Evolutionary conservation across 2,888 invertebrate genomes (phyloP), one percentile per base, ranked within the genome.

Genomic region (Xanthia togata): DNA sequence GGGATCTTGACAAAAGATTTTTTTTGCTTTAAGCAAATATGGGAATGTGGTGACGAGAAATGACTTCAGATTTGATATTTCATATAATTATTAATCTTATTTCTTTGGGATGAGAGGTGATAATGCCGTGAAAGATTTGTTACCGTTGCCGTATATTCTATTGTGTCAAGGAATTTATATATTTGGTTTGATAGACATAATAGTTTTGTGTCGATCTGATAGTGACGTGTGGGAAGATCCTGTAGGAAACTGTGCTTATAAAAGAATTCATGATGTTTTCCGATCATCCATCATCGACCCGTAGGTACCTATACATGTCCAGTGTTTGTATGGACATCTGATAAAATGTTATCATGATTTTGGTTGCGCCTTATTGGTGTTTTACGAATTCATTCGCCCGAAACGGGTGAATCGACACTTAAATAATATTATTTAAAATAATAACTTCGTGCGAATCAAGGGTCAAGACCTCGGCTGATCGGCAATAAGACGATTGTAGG

Each of bases 21-120:
- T 94, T 95, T 93, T 92, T 92, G 91, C 90, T 93, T 90, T 93
- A 93, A 93, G 94, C 95, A 95, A 96, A 96, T 94, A 95, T 93
- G 94, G 93, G 94, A 93, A 94, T 90, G 87, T 86, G 86, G 89
- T 89, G 89, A 88, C 79, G 84, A 87, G 77, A 70, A 71, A 70
- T 65, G 23, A 38, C 53, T 76, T 69, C 26, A 23, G 9, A 35
- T 4, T 4, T 0, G 1, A n/a, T n/a, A 6, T 55, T 62, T 14
- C 11, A 59, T 23, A 11, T 26, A n/a, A 47, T 62, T 72, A 31
- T 55, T 0, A 14, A 17, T 26, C 64, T 64, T 88, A 69, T 57
- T 11, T 2, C 31, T 44, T 47, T 12, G 0, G 0, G 0, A 0
- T 0, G 20, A 72, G n/a, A 38, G 41, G 38, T 65, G 63, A 60